Evolutionary conservation across 2,113 vertebrate genomes (phyloP).

Genomic region (Nipponia nippon): DNA sequence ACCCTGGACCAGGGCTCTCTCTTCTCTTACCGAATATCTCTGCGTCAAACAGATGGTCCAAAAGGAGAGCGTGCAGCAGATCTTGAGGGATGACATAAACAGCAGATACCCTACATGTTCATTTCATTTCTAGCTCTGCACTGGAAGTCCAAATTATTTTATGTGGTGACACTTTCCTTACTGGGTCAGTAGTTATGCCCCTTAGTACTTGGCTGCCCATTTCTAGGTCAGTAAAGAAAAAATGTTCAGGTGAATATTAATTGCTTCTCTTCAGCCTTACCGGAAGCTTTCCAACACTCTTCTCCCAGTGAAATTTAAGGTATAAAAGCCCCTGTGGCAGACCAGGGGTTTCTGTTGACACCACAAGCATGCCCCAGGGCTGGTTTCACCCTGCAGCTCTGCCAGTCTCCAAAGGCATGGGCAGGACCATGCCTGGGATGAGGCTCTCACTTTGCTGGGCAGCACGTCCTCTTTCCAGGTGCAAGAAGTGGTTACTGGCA

Average conservation of each 20-base stretch:
- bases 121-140: neutral
- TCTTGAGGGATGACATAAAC: neutral
- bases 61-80: neutral
- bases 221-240: neutral
- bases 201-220: neutral
- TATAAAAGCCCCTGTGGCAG: neutral
- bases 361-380: neutral
- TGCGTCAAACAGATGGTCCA: neutral
- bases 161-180: neutral
- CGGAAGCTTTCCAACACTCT: neutral
- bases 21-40: neutral
- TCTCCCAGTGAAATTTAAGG: neutral
- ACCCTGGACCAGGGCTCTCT: neutral
- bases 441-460: neutral
- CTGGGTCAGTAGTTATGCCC: neutral
- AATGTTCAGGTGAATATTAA: neutral
- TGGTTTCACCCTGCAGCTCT: neutral
- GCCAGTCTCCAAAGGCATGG: rapidly evolving
- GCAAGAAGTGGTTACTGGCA: neutral
- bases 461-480: neutral
- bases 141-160: neutral
- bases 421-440: neutral
- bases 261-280: neutral
- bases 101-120: neutral
- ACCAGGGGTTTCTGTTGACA: neutral